A percentile compares a stretch with the other conserved stretches of the same genome.
phyloP scores from a whole-genome alignment of 2,888 invertebrate genomes.

The Helleia helle region DNA sequence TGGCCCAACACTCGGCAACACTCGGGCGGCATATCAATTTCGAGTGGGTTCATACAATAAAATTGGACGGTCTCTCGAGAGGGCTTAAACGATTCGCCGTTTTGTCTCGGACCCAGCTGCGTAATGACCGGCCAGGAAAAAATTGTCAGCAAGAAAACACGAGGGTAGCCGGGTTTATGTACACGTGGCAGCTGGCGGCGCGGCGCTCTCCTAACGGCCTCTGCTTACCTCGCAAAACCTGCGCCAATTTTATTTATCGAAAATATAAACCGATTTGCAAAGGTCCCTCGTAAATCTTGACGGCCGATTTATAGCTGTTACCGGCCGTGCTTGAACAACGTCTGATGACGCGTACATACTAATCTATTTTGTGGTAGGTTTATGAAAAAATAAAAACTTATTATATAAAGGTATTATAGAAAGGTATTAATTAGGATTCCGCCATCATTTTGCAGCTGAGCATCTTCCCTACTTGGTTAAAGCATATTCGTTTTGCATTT shows the following conservation, averaged over 20 bases:
- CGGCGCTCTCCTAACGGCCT: conserved; percentile 67
- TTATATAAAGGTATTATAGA: no score
- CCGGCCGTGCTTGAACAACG: conserved; percentile 63
- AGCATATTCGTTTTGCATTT: no score
- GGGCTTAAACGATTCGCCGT: conserved; percentile 74
- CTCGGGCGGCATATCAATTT: conserved; percentile 70
- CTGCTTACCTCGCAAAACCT: conserved; percentile 73
- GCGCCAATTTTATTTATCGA: conserved; percentile 75
- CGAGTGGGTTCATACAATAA: conserved; percentile 69
- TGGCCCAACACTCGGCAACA: conserved; percentile 39
- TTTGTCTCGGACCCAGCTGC: conserved; percentile 73
- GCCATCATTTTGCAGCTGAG: no score
- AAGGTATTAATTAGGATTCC: no score
- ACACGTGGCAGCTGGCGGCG: conserved; percentile 43
- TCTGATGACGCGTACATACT: not conserved
- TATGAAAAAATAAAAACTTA: no score
- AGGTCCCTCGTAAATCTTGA: conserved; percentile 68
- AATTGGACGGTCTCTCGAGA: conserved; percentile 72
- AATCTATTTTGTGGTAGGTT: no score
- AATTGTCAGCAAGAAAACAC: conserved; percentile 74
- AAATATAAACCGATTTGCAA: conserved; percentile 74
- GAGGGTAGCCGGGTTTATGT: conserved; percentile 72
- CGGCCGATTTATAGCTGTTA: conserved; percentile 68
- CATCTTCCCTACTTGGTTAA: no score
- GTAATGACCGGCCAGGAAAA: conserved; percentile 73